Conservation (phyloP, 37 sponge, comb jelly and placozoan genomes). For the Cladorhizidae sp. region DNA sequence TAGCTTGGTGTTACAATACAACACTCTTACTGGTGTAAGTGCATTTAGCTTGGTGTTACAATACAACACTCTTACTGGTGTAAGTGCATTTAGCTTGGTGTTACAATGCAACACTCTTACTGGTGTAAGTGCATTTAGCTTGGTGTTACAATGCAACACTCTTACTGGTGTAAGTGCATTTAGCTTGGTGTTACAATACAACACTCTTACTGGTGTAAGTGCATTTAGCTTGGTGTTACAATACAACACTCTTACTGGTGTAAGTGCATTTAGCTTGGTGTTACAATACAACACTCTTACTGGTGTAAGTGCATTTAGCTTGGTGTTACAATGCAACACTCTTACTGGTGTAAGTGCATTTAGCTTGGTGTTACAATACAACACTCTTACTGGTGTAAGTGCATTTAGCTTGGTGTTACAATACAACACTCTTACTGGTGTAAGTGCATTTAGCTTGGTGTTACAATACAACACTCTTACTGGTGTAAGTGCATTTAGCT, state of each 20-base stretch:
- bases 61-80: slow-evolving; percentile 19
- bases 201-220: slow-evolving; percentile 24
- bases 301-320: slow-evolving; percentile 12
- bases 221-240: background rate
- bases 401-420: background rate
- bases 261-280: background rate
- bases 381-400: slow-evolving; percentile 24
- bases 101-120: slow-evolving; percentile 8
- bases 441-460: background rate
- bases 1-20: background rate
- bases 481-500: slow-evolving; percentile 12
- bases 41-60: background rate
- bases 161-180: slow-evolving; percentile 20
- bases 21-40: slow-evolving; percentile 24
- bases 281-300: slow-evolving; percentile 10
- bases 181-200: background rate
- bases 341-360: slow-evolving; percentile 20
- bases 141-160: background rate
- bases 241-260: slow-evolving; percentile 19
- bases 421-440: slow-evolving; percentile 19
- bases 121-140: slow-evolving; percentile 12
- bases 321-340: background rate
- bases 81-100: background rate
- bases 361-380: background rate
- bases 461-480: slow-evolving; percentile 10